phyloP scores from a whole-genome alignment of 1,140 invertebrate species.

The Bombus turneri region DNA sequence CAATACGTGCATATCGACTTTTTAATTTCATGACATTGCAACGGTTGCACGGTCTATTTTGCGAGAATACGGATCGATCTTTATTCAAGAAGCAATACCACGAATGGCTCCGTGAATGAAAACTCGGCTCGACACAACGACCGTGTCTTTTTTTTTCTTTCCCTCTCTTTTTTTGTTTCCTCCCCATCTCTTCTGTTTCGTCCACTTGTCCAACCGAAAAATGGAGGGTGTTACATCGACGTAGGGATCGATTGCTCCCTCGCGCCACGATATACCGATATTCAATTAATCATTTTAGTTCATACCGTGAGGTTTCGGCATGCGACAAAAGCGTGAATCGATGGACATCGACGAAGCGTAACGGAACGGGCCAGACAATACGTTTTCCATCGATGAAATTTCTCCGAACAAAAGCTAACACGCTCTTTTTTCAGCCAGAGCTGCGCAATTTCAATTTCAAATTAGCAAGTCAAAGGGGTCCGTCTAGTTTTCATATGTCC shows the following conservation, averaged over 20 bases:
- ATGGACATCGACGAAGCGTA: conserved; percentile 64
- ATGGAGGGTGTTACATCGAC: conserved; percentile 56
- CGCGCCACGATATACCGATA: conserved; percentile 63
- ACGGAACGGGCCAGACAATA: conserved; percentile 65
- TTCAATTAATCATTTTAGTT: conserved; percentile 71
- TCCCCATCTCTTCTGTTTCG: conserved; percentile 11
- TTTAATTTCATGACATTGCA: neutral
- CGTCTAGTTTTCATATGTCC: conserved; percentile 13
- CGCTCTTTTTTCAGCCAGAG: conserved; percentile 48
- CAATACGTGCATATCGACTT: neutral
- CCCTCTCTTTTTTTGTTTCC: neutral
- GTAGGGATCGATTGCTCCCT: conserved; percentile 57
- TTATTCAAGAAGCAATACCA: neutral
- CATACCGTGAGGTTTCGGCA: conserved; percentile 64
- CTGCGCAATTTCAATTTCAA: conserved; percentile 52
- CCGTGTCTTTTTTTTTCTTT: neutral
- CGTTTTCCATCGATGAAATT: conserved; percentile 67
- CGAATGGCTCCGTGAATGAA: conserved; percentile 6
- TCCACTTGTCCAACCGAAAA: conserved; percentile 61
- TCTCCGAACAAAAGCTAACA: conserved; percentile 65
- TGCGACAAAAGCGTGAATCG: conserved; percentile 68
- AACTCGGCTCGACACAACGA: neutral
- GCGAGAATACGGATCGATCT: neutral
- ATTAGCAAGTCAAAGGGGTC: conserved; percentile 60
- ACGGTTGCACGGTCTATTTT: neutral